These are phyloP conservation scores for Tachystola acroxantha DNA, from an alignment of 2,888 invertebrate genomes.

Conservation along the genomic window DNA sequence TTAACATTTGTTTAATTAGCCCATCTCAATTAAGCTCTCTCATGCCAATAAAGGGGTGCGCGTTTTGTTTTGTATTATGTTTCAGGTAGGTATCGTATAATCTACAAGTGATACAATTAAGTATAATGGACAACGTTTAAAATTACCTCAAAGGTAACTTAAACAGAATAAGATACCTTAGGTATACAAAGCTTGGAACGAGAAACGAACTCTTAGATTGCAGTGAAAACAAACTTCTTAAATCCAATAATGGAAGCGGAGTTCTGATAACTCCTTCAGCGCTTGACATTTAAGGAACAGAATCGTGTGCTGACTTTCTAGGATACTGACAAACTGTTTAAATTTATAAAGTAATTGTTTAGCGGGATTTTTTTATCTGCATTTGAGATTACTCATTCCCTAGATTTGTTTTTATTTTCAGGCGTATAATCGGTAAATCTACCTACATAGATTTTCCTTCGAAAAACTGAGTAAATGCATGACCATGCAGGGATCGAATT, in stretches of 20 bases:
- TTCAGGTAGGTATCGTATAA: neutral
- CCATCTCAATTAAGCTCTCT: slow-evolving; percentile 11
- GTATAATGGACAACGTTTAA: neutral
- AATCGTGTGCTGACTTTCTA: neutral
- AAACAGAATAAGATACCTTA: slow-evolving; percentile 4
- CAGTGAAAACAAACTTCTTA: slow-evolving; percentile 22
- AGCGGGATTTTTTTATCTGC: too few relatives aligned
- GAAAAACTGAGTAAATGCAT: too few relatives aligned
- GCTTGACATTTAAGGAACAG: neutral
- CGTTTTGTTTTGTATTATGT: neutral
- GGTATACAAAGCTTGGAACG: slow-evolving; percentile 9
- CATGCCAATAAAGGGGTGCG: slow-evolving; percentile 2
- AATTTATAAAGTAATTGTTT: neutral
- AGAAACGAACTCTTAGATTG: slow-evolving; percentile 18
- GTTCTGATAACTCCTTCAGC: slow-evolving; percentile 11
- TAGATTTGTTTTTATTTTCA: too few relatives aligned
- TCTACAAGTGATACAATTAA: too few relatives aligned
- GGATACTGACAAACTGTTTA: neutral
- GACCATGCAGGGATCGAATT: too few relatives aligned
- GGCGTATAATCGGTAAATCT: too few relatives aligned
- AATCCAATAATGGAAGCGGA: slow-evolving; percentile 20
- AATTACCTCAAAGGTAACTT: neutral
- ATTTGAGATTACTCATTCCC: too few relatives aligned
- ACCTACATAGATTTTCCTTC: too few relatives aligned
- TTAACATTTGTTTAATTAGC: too few relatives aligned